Percentiles rank a stretch among this genome's conserved stretches.
These are phyloP conservation scores for Musca vetustissima DNA, from an alignment of 1,140 invertebrate genomes.

Conservation along the genomic window DNA sequence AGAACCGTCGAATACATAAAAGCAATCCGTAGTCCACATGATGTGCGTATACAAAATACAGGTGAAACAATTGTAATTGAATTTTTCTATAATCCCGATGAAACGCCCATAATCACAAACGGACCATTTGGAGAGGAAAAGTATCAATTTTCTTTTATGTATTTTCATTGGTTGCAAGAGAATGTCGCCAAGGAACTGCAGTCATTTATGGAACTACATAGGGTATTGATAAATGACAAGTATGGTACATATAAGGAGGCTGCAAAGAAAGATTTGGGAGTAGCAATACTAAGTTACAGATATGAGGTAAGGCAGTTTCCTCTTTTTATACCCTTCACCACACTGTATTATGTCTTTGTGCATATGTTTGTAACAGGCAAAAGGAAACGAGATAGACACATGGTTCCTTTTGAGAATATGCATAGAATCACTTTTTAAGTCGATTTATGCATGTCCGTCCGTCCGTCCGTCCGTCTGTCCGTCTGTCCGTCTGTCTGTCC, in stretches of 20 bases:
- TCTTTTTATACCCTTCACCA: too few species aligned
- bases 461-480: too few species aligned
- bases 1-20: background rate
- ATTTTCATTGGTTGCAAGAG: background rate
- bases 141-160: background rate
- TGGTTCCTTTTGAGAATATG: too few species aligned
- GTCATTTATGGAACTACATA: background rate
- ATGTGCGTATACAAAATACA: background rate
- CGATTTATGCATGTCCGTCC: too few species aligned
- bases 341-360: too few species aligned
- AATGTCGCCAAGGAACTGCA: background rate
- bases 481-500: too few species aligned
- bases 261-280: background rate
- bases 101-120: background rate
- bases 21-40: background rate
- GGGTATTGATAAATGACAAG: background rate
- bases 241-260: background rate
- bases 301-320: too few species aligned
- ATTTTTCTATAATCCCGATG: background rate
- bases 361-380: too few species aligned
- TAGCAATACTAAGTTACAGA: background rate
- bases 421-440: too few species aligned
- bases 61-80: background rate
- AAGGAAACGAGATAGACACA: too few species aligned
- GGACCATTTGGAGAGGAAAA: background rate